Percentiles rank a stretch among this genome's conserved stretches.
Evolutionary conservation across 2,113 vertebrate genomes (phyloP).

Genomic region (Sus scrofa): T2T-Sscrofa CM000817.6:125668001-125668500

Average conservation of each 20-base stretch:
- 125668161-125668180: not conserved
- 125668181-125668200: not conserved
- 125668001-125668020: not conserved
- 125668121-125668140: conserved; percentile 24
- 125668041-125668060: conserved; percentile 8
- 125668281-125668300: not conserved
- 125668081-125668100: conserved; percentile 26
- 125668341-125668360: not conserved
- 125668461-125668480: not conserved
- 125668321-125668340: not conserved
- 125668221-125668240: conserved; percentile 12
- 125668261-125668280: not conserved
- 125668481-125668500: conserved; percentile 16
- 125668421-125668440: not conserved
- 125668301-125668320: too few species aligned
- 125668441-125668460: not conserved
- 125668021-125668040: conserved; percentile 32
- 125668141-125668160: conserved; percentile 17
- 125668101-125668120: not conserved
- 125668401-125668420: not conserved
- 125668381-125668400: not conserved
- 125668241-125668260: not conserved
- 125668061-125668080: not conserved
- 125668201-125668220: not conserved
- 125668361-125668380: not conserved